Base-by-base conservation (phyloP, 1,140 invertebrate species). In the Bradysia coprophila region DNA sequence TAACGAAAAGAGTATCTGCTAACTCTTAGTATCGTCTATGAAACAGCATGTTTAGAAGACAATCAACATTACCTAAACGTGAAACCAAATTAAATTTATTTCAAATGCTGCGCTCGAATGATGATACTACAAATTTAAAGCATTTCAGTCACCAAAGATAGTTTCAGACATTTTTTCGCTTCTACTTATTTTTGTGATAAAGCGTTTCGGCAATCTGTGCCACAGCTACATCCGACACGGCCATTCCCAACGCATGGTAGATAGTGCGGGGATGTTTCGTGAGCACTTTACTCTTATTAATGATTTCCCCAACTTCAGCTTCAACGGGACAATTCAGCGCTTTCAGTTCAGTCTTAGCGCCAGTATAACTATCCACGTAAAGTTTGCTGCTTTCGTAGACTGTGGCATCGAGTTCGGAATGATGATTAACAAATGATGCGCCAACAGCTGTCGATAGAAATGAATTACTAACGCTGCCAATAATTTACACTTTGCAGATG, bases 311-410 rank as follows among this genome's bases (percentile, higher is more conserved):
- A 32, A 67, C 43, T 47, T 66, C 64, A 2, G 48, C 58, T 9
- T 50, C 43, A 31, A 66, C 53, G 4, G 46, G 19, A 4, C 51
- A 51, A 2, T 53, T 53, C 2, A 55, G 40, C 5, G 52, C 50
- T 19, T 45, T 42, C 18, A 68, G 34, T 49, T 67, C 63, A 3
- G 43, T 46, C 24, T 57, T 44, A 8, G 63, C 63, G 42, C 56
- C 57, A 21, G 43, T 48, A 44, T 48, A 43, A 19, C 55, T 51
- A 43, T 69, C 66, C 11, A 66, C 55, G 37, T 56, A 66, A 10
- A 67, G 50, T 21, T 45, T 10, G 1, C 51, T 41, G 32, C 18
- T 16, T 5, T 4, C 18, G 45, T 68, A 69, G 6, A 62, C 49
- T 15, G 58, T 54, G 4, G 48, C 24, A 5, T 54, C 46, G 9